Evolutionary conservation across 2,797 vertebrate genomes (phyloP).

Genomic region (Sebastolobus altivelis): DNA sequence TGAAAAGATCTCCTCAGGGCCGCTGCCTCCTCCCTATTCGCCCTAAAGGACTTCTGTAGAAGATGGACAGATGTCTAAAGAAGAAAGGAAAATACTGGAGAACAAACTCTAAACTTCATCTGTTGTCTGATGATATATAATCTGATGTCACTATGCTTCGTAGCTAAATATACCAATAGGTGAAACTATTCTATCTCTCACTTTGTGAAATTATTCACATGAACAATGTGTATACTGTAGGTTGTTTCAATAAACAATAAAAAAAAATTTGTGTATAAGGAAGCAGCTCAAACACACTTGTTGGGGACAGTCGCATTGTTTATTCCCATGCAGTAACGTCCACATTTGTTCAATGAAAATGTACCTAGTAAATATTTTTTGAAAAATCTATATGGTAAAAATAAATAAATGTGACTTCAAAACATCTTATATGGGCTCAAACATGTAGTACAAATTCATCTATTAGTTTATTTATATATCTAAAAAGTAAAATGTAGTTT

Average conservation of each 20-base stretch:
- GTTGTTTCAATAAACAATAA: conserved; percentile 56
- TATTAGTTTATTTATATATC: conserved; percentile 79
- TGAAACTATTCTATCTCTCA: conserved; percentile 28
- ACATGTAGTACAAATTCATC: conserved; percentile 86
- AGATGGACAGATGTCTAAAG: conserved; percentile 19
- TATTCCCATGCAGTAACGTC: conserved; percentile 92
- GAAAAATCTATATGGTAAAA: conserved; percentile 94
- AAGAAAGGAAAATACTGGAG: conserved; percentile 36
- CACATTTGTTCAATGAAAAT: conserved; percentile 92
- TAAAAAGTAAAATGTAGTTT: conserved; percentile 71
- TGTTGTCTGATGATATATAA: conserved; percentile 34
- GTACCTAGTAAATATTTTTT: conserved; percentile 90
- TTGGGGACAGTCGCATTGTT: conserved; percentile 80
- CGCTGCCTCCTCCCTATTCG: conserved; percentile 91
- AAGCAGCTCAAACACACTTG: conserved; percentile 39
- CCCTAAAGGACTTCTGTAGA: conserved; percentile 80
- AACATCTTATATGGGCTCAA: conserved; percentile 86
- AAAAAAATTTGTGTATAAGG: conserved; percentile 8
- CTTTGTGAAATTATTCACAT: conserved; percentile 38
- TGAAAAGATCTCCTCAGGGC: conserved; percentile 88
- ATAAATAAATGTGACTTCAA: conserved; percentile 92
- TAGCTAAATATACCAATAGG: conserved; percentile 25
- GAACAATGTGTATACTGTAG: conserved; percentile 41
- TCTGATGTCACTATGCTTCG: conserved; percentile 5
- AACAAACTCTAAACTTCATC: conserved; percentile 32